A percentile compares a stretch with the other conserved stretches of the same genome.
Evolutionary conservation across 2,113 vertebrate species (phyloP).

Genomic region (Vanacampus margaritifer): DNA sequence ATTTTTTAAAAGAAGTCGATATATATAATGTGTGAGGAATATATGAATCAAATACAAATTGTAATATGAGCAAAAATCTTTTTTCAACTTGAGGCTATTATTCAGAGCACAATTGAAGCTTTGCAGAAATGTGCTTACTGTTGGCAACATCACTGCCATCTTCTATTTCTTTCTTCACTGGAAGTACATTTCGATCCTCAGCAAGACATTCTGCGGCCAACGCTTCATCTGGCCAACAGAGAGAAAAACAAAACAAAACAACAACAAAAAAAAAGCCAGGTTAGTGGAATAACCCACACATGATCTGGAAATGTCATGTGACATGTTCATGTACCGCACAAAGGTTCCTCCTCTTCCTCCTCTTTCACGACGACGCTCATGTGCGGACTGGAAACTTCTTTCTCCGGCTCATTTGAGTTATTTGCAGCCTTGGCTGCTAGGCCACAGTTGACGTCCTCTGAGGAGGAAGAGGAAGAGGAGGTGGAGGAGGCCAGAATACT

Average conservation of each 20-base stretch:
- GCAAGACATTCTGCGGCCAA: neutral
- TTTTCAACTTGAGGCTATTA: neutral
- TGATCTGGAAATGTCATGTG: neutral
- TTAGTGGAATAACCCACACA: neutral
- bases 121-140: slow-evolving; percentile 38
- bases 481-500: neutral
- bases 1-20: too few species aligned
- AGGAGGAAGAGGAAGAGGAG: neutral
- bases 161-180: slow-evolving; percentile 57
- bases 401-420: neutral
- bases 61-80: too few species aligned
- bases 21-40: too few species aligned
- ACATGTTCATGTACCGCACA: slow-evolving; percentile 46
- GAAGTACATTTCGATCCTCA: neutral
- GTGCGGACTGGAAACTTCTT: slow-evolving; percentile 22
- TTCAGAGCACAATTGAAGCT: neutral
- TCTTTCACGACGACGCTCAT: slow-evolving; percentile 63
- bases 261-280: neutral
- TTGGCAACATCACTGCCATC: slow-evolving; percentile 41
- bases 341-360: slow-evolving; percentile 61
- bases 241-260: neutral
- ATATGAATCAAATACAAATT: too few species aligned
- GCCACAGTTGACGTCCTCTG: slow-evolving; percentile 22
- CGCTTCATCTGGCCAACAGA: slow-evolving; percentile 22
- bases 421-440: slow-evolving; percentile 15